A percentile compares a stretch with the other conserved stretches of the same genome.
phyloP scores from a whole-genome alignment of 2,113 vertebrate species.

The Todiramphus chloris region DNA sequence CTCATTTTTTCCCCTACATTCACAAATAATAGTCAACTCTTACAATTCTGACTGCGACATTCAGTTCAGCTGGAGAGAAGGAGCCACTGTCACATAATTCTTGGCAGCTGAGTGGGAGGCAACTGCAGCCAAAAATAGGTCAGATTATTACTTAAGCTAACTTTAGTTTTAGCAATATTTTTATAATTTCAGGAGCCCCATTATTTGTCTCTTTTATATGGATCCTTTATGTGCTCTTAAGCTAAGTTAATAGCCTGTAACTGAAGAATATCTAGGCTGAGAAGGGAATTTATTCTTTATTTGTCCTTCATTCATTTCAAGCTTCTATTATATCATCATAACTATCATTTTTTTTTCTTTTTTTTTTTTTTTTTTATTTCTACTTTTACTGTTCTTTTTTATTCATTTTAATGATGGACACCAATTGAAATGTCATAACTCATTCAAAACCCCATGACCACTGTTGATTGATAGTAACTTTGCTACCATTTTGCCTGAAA shows the following conservation, averaged over 20 bases:
- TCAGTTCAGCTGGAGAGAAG: slow-evolving; percentile 1
- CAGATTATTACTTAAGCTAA: neutral
- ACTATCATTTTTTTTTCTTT: neutral
- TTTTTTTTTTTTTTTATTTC: neutral
- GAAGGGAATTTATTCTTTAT: neutral
- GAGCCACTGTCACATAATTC: neutral
- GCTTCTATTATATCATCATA: neutral
- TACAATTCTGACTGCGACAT: neutral
- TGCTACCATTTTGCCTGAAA: neutral
- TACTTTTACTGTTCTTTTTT: neutral
- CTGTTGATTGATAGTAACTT: neutral
- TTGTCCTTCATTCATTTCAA: neutral
- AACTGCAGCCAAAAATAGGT: neutral
- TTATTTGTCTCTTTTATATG: neutral
- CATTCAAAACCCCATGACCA: neutral
- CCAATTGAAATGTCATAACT: neutral
- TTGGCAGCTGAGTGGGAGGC: neutral
- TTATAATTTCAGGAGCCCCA: neutral
- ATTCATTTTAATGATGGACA: neutral
- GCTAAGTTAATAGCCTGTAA: neutral
- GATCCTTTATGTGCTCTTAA: neutral
- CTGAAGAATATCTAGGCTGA: neutral
- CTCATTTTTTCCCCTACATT: neutral
- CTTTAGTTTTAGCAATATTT: neutral
- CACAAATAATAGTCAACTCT: neutral